Conservation (phyloP, 2,797 vertebrate genomes). For the Scarus forsteni region DNA sequence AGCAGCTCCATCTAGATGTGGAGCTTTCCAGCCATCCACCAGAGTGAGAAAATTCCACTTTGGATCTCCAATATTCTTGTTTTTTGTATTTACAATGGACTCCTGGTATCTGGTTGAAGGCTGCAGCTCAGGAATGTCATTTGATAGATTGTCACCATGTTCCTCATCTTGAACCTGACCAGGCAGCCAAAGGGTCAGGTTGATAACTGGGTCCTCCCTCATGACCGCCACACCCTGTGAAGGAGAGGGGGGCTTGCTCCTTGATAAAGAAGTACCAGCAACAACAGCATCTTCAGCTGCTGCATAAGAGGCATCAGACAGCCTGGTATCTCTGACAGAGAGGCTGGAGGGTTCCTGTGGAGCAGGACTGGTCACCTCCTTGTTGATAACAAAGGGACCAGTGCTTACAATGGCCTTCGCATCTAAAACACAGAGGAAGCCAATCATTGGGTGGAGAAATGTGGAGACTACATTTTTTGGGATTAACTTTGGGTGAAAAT, state of each 20-base stretch:
- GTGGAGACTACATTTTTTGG: neutral
- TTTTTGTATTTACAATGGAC: neutral
- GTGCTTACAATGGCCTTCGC: conserved; percentile 47
- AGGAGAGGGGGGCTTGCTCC: neutral
- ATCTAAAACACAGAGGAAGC: conserved; percentile 41
- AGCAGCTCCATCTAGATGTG: neutral
- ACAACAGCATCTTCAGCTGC: neutral
- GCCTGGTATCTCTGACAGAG: neutral
- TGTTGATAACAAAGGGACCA: conserved; percentile 62
- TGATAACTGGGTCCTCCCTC: conserved; percentile 47
- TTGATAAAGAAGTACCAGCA: conserved; percentile 32
- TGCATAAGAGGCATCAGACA: conserved; percentile 22
- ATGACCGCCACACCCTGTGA: conserved; percentile 42
- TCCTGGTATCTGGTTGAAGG: neutral
- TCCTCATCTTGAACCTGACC: conserved; percentile 33
- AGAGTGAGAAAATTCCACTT: neutral
- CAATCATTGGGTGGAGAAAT: too few relatives aligned
- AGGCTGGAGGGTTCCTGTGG: neutral
- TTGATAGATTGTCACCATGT: neutral
- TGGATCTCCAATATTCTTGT: neutral
- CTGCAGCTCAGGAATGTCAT: neutral
- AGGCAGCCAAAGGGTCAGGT: conserved; percentile 64
- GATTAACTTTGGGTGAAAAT: neutral
- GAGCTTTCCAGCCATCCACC: conserved; percentile 9
- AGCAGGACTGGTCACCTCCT: neutral